phyloP scores from a whole-genome alignment of 2,888 invertebrate species.

The Frankliniella intonsa region DNA sequence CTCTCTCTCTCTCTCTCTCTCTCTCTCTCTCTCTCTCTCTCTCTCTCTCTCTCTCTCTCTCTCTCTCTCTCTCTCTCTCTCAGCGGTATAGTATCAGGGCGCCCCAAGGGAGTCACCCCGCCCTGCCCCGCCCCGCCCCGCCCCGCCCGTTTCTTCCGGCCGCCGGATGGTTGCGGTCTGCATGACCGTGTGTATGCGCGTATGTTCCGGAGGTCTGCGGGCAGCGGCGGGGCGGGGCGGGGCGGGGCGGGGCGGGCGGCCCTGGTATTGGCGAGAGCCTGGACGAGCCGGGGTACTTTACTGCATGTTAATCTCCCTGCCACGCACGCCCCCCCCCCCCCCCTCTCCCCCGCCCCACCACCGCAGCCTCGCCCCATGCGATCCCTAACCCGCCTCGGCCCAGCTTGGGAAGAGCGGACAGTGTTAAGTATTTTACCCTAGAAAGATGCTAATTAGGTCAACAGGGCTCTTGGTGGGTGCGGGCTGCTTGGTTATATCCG shows the following conservation, averaged over 20 bases:
- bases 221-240: background rate
- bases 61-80: too few species aligned
- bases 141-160: too few species aligned
- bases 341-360: background rate
- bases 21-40: slow-evolving; percentile 1
- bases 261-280: background rate
- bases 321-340: background rate
- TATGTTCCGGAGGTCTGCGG: background rate
- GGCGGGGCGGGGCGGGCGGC: background rate
- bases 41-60: background rate
- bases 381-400: too few species aligned
- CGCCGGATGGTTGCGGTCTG: too few species aligned
- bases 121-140: too few species aligned
- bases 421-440: too few species aligned
- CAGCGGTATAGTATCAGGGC: too few species aligned
- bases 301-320: background rate
- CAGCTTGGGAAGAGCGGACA: too few species aligned
- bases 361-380: too few species aligned
- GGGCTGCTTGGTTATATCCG: too few species aligned
- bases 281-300: background rate
- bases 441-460: background rate
- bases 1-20: background rate
- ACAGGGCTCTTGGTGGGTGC: background rate
- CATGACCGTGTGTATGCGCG: too few species aligned
- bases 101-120: too few species aligned